Conservation (phyloP, 1,140 invertebrate species). For the Magallana angulata region DNA sequence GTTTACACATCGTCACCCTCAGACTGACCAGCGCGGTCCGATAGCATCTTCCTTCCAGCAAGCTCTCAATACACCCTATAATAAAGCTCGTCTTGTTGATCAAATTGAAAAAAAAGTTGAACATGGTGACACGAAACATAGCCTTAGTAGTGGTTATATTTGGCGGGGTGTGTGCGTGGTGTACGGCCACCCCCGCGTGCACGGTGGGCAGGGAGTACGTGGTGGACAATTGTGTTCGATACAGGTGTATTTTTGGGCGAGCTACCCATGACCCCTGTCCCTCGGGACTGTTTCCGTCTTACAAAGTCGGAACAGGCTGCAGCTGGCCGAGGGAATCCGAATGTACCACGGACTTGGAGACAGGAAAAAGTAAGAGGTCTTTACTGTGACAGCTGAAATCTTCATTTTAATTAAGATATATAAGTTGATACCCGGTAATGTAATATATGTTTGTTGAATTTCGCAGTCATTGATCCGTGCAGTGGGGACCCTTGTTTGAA, state of each 20-base stretch:
- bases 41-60: constrained; percentile 5
- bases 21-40: not conserved
- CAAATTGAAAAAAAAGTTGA: not conserved
- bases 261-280: not conserved
- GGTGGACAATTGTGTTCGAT: constrained; percentile 2
- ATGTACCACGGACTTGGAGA: not conserved
- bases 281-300: not conserved
- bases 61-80: not conserved
- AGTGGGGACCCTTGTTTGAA: not conserved
- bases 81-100: not conserved
- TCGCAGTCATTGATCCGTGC: constrained; percentile 14
- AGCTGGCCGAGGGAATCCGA: constrained; percentile 24
- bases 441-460: not conserved
- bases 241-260: constrained; percentile 3
- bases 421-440: too few species aligned
- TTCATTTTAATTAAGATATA: too few species aligned
- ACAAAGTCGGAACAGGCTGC: constrained; percentile 9
- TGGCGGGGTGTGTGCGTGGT: not conserved
- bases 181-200: not conserved
- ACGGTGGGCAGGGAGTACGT: not conserved
- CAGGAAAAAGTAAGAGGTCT: not conserved
- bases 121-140: not conserved
- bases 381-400: not conserved
- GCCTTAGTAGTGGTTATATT: not conserved
- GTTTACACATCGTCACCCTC: not conserved